Percentiles rank a stretch among this genome's conserved stretches.
These are phyloP conservation scores for Equus przewalskii DNA, from an alignment of 2,113 vertebrate species.

Conservation along the genomic window DNA sequence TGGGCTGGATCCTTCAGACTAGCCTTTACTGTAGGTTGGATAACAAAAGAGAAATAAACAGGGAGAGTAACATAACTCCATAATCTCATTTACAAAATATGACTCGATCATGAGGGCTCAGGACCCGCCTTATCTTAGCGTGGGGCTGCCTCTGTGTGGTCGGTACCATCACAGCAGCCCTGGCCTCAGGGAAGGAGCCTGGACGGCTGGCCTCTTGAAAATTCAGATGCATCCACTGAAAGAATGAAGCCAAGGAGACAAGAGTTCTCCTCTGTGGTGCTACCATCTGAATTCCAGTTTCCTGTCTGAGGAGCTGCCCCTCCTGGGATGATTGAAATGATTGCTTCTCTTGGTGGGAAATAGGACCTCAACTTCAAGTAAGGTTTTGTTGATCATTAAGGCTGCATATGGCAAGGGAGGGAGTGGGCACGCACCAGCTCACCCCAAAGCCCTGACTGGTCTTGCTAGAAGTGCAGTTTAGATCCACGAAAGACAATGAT, in stretches of 20 bases:
- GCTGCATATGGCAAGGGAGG: background rate
- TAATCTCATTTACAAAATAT: conserved; percentile 41
- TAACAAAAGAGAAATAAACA: conserved; percentile 66
- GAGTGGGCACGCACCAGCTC: background rate
- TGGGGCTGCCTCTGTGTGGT: background rate
- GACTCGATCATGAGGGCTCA: background rate
- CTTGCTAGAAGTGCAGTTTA: background rate
- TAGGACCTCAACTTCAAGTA: background rate
- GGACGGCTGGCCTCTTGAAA: background rate
- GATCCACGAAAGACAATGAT: background rate
- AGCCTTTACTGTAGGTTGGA: conserved; percentile 29
- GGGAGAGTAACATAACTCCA: conserved; percentile 42
- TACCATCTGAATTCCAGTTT: background rate
- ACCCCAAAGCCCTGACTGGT: background rate
- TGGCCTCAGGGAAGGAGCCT: background rate
- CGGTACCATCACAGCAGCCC: background rate
- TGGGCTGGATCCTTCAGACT: conserved; percentile 1
- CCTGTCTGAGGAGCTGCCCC: conserved; percentile 7
- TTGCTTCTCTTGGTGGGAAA: conserved; percentile 25
- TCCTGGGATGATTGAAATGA: background rate
- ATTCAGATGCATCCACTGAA: background rate
- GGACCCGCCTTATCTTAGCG: background rate
- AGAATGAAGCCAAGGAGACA: background rate
- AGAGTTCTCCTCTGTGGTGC: background rate
- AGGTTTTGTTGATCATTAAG: conserved; percentile 10